Evolutionary conservation across 2,113 vertebrate species (phyloP), one percentile per base, ranked within the genome.

Genomic region (Otus sunia): DNA sequence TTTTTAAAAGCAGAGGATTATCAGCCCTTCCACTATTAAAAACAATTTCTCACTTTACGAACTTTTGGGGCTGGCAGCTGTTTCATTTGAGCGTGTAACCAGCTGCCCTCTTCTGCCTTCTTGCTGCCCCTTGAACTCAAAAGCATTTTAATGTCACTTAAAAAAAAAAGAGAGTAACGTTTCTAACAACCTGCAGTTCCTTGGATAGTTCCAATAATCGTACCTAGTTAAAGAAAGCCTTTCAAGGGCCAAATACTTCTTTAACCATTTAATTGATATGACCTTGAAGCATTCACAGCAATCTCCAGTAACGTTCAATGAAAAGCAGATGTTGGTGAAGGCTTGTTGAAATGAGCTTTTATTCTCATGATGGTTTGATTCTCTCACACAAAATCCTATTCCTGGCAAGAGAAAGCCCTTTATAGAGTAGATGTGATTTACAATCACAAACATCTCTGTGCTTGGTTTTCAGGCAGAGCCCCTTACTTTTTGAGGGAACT

Each of bases 321-420:
- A 97, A 97, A 98, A 98, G 97, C 99, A 99, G 98, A 98, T 99
- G 98, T 97, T 88, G 97, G 80, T 93, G 94, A 85, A 76, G 89
- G 67, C 81, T 88, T 75, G 67, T 58, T 96, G 93, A 95, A 96
- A 96, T 0, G 2, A 96, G 96, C 96, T 97, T 97, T 96, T 96
- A 95, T 96, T 97, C 92, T 97, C 55, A 62, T 0, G 26, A 82
- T 30, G 67, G 91, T 90, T 90, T 68, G 91, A 84, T 71, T 91
- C 86, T 77, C 94, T 94, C 64, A 73, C 39, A 92, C 62, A 87
- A 93, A 94, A 73, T 97, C n/a, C 86, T 43, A 36, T 15, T 88
- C 58, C 83, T 94, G 93, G 82, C 53, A 89, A 0, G 9, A 92
- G 69, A 94, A 95, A 81, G 73, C 47, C 30, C 81, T 78, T 85